Base-by-base conservation (phyloP, 2,797 vertebrate species). In the Gila robusta region DNA sequence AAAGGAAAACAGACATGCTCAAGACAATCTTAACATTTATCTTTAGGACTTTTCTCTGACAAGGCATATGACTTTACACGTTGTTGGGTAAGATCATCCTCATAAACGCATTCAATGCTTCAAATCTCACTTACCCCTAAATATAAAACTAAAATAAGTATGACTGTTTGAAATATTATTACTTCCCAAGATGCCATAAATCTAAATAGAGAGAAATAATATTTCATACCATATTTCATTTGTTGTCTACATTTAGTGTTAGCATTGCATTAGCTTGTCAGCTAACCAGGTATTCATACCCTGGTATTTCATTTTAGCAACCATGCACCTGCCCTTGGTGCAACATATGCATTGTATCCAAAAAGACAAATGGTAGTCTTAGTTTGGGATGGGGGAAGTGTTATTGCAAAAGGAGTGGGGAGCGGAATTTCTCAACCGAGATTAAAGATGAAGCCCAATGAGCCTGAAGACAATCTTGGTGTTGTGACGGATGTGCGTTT, bases 391-490 rank as follows among this genome's bases (percentile, higher is more conserved):
- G 2, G 39, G 23, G 41, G 23, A 62, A 52, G n/a, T 72, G 59
- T 47, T 62, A 85, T 87, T 69, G 71, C 83, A 79, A 78, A 81
- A 84, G 67, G 67, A 71, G 23, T 35, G 67, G 47, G 73, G 67
- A 70, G 89, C 70, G 89, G 90, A 41, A 92, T 89, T 87, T 83
- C 86, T 64, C 86, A 81, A 86, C 87, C 70, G 83, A 89, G 92
- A 92, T 90, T 89, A 89, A 84, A 90, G 88, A 93, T 89, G 74
- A 91, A 89, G 89, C 86, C 87, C 89, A 87, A 90, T 87, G 85
- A 90, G 87, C 72, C 23, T 79, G 90, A 92, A 93, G 91, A 89
- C 88, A 91, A 92, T 94, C 92, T 94, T 89, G 90, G 90, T 93
- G 93, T 92, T 93, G 88, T 89, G 91, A 92, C 67, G 82, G 86